Evolutionary conservation across 2,113 vertebrate genomes (phyloP).

Genomic region (Octodon degus): DNA sequence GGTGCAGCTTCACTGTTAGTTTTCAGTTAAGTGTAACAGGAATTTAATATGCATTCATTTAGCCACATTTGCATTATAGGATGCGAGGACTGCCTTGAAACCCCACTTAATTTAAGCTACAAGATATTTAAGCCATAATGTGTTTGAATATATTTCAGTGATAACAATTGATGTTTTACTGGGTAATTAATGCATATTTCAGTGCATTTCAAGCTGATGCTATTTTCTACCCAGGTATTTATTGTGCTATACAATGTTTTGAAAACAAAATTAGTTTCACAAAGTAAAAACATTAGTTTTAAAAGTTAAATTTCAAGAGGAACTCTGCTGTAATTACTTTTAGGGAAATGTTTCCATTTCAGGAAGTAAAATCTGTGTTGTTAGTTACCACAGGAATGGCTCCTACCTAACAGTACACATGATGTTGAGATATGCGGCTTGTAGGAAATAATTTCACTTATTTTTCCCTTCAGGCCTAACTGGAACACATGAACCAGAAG

Average conservation of each 20-base stretch:
- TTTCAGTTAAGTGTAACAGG: conserved; percentile 2
- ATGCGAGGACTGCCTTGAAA: conserved; percentile 57
- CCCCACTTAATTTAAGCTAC: conserved; percentile 50
- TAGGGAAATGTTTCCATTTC: neutral
- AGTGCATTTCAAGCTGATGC: conserved; percentile 41
- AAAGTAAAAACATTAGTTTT: conserved; percentile 62
- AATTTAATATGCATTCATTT: conserved; percentile 49
- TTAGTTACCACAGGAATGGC: neutral
- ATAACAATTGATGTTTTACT: conserved; percentile 69
- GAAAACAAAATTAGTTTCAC: conserved; percentile 51
- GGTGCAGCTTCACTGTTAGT: conserved; percentile 27
- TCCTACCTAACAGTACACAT: neutral
- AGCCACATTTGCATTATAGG: neutral
- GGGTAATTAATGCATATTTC: conserved; percentile 60
- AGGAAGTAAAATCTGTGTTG: neutral
- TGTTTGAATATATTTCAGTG: no score
- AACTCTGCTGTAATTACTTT: conserved; percentile 64
- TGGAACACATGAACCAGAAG: neutral
- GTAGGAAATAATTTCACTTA: neutral
- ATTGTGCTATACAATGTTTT: conserved; percentile 56
- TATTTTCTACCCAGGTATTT: conserved; percentile 39
- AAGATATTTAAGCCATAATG: neutral
- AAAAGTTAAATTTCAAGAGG: conserved; percentile 60
- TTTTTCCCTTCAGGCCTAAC: neutral
- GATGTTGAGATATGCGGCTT: neutral